Conservation (phyloP, 2,113 vertebrate genomes). For the Spermophilus dauricus region DNA sequence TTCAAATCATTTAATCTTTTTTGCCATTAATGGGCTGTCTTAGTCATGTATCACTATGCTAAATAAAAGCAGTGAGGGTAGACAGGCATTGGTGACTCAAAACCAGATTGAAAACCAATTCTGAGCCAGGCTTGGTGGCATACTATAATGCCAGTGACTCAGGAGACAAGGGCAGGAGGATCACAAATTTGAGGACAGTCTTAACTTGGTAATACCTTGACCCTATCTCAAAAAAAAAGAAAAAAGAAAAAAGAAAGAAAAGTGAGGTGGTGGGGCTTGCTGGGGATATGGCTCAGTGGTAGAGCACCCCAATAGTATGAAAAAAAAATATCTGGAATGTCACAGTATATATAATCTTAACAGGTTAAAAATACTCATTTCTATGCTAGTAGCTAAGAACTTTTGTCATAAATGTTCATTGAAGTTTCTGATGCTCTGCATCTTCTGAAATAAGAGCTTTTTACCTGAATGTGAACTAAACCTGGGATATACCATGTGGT, state of each 20-base stretch:
- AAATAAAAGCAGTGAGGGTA: background rate
- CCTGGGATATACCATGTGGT: too few relatives aligned
- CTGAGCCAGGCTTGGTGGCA: too few relatives aligned
- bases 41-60: background rate
- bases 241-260: too few relatives aligned
- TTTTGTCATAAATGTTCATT: background rate
- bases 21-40: background rate
- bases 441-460: constrained; percentile 17
- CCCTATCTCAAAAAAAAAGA: too few relatives aligned
- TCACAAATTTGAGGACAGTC: too few relatives aligned
- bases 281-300: too few relatives aligned
- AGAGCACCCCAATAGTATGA: too few relatives aligned
- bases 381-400: background rate
- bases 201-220: too few relatives aligned
- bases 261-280: too few relatives aligned
- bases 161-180: too few relatives aligned
- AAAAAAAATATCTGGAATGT: background rate
- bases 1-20: background rate
- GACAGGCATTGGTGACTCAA: background rate
- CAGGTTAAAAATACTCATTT: background rate
- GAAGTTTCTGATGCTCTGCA: background rate
- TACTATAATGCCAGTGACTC: too few relatives aligned
- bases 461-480: background rate
- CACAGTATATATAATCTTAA: background rate
- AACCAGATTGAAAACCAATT: background rate